A percentile compares a stretch with the other conserved stretches of the same genome.
phyloP scores from a whole-genome alignment of 2,113 vertebrate genomes.

The Craseonycteris thonglongyai region DNA sequence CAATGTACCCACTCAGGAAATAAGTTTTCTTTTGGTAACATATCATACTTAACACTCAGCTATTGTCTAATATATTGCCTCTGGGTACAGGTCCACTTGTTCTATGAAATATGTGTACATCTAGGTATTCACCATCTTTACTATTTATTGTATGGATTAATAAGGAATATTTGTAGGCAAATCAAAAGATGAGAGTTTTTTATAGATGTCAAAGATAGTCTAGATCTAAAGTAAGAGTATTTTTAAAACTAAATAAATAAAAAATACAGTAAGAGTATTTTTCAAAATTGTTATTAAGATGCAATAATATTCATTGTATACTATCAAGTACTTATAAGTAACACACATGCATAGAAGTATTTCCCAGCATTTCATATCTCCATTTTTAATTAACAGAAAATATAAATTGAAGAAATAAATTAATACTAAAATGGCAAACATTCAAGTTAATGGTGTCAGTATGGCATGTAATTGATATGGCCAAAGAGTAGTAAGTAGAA shows the following conservation, averaged over 20 bases:
- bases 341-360: neutral
- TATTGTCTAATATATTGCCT: neutral
- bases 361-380: neutral
- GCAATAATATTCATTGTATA: neutral
- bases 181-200: neutral
- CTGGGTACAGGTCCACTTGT: neutral
- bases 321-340: neutral
- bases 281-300: neutral
- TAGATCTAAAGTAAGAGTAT: neutral
- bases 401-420: neutral
- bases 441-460: neutral
- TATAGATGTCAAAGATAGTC: neutral
- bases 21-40: slow-evolving; percentile 2
- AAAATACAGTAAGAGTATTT: neutral
- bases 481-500: neutral
- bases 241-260: no score
- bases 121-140: neutral
- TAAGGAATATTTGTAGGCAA: neutral
- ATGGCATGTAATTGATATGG: neutral
- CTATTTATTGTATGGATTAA: neutral
- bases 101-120: neutral
- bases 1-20: neutral
- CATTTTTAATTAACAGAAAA: neutral
- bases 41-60: neutral
- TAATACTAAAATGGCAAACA: neutral